Evolutionary conservation across 2,113 vertebrate species (phyloP).

Genomic region (Aplodontia rufa): DNA sequence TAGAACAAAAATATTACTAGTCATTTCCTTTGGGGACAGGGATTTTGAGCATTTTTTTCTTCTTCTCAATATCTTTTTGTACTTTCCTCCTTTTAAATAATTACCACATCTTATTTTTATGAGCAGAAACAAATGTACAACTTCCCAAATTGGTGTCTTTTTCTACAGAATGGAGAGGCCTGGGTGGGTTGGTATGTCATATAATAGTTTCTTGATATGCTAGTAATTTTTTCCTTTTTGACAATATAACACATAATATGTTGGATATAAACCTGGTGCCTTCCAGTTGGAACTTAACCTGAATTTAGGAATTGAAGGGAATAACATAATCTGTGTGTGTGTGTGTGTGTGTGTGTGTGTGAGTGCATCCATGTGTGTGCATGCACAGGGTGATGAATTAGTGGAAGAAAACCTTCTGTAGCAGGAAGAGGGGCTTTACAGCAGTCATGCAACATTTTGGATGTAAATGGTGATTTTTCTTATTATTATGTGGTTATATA

Average conservation of each 20-base stretch:
- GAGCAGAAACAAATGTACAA: background rate
- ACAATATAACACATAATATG: background rate
- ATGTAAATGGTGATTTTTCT: background rate
- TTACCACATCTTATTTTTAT: slow-evolving; percentile 5
- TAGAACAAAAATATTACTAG: background rate
- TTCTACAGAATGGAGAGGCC: background rate
- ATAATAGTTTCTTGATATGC: background rate
- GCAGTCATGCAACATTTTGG: background rate
- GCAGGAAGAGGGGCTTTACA: background rate
- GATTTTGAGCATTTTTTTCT: background rate
- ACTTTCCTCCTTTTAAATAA: slow-evolving; percentile 11
- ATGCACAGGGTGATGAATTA: background rate
- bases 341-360: too few species aligned
- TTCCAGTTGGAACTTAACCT: background rate
- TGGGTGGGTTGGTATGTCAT: background rate
- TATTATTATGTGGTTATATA: background rate
- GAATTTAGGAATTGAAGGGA: background rate
- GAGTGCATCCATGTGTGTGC: background rate
- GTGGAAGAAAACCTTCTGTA: background rate
- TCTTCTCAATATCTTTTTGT: background rate
- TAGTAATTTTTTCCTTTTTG: background rate
- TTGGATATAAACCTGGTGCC: background rate
- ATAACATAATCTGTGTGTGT: background rate
- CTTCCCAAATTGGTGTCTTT: background rate
- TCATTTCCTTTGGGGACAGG: background rate